Base-by-base conservation (phyloP, 2,113 vertebrate genomes). In the Xiphias gladius region DNA sequence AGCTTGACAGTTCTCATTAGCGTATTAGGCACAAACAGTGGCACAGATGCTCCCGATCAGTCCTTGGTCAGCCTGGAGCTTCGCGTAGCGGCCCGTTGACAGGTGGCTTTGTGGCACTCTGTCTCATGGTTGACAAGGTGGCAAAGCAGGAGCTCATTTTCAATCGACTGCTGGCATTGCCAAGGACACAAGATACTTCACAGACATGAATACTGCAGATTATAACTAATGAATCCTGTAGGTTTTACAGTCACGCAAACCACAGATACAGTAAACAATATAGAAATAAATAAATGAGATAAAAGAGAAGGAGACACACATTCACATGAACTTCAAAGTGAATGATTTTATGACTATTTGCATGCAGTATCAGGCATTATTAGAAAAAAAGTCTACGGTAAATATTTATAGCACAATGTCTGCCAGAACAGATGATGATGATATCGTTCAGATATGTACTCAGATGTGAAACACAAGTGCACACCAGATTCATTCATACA, bases 1-100 rank as follows among this genome's bases (percentile, higher is more conserved):
- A 92, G 89, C 84, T 92, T 94, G 91, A 94, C 94, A 92, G 91
- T 87, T 92, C 93, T 94, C 94, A 94, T 95, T 95, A 95, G 91
- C 86, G 89, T 92, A 92, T 93, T 91, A 93, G 91, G 94, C 91
- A 90, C 87, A 90, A 94, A 93, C 92, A 90, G 87, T 88, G 82
- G 88, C 92, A 93, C 93, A 94, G 93, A 94, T 94, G 93, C 92
- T 94, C 88, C 86, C 88, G 92, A 92, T 93, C 90, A 93, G 84
- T 90, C 82, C 75, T 82, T 88, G 90, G 92, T 90, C 93, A 90
- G 90, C 84, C 88, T 30, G 80, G 71, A 89, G 87, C 89, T 80
- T 86, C 78, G 86, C 90, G 90, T 91, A 89, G 87, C 88, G 70
- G 82, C 78, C 88, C 50, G 41, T 79, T 95, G 92, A 93, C 93